Conservation (phyloP, 2,797 vertebrate genomes). For the Bothrops alternatus region DNA sequence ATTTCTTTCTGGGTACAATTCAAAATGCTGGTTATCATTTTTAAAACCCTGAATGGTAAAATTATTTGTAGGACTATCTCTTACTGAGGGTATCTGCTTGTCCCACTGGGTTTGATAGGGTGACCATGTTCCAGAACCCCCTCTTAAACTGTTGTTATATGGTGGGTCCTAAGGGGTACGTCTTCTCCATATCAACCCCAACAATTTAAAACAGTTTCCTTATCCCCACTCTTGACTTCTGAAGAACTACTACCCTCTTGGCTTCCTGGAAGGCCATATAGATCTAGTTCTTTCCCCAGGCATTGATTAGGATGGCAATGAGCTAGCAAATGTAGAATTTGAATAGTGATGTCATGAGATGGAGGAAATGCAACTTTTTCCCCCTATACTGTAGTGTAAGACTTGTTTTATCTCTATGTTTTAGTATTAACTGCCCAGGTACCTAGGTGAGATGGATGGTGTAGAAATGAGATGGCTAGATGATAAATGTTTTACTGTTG, state of each 20-base stretch:
- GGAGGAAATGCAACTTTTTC: neutral
- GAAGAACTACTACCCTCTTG: neutral
- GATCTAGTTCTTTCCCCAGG: neutral
- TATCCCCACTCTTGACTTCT: neutral
- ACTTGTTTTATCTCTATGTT: neutral
- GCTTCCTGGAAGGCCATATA: neutral
- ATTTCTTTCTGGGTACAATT: neutral
- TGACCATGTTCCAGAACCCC: neutral
- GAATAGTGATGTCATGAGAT: neutral
- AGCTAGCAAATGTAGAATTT: neutral
- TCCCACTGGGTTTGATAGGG: neutral
- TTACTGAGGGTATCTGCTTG: neutral
- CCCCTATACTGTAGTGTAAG: neutral
- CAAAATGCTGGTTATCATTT: neutral
- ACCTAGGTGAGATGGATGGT: too few relatives aligned
- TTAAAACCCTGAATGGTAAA: neutral
- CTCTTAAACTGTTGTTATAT: neutral
- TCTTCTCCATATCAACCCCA: neutral
- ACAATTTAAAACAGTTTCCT: neutral
- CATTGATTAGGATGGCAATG: neutral
- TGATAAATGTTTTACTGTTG: too few relatives aligned
- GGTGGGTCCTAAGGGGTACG: neutral
- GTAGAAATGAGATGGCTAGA: too few relatives aligned
- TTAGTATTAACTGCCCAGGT: too few relatives aligned
- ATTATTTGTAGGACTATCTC: neutral